Conservation (phyloP, 2,888 invertebrate species). For the Actias luna region DNA sequence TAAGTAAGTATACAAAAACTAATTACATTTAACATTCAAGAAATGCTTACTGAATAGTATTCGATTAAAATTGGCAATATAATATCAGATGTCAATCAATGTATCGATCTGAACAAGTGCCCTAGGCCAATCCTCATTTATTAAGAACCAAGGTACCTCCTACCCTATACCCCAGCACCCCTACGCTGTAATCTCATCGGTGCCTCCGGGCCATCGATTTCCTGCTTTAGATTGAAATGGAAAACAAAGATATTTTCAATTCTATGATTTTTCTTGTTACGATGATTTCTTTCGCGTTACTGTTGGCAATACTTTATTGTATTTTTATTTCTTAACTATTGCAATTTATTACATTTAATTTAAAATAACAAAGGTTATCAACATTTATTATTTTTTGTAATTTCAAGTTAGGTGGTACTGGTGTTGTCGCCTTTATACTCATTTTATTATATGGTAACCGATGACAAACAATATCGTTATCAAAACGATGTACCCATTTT, state of each 20-base stretch:
- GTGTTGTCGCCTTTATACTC: too few species aligned
- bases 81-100: conserved; percentile 16
- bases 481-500: too few species aligned
- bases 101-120: background rate
- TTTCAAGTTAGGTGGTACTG: too few species aligned
- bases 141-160: conserved; percentile 55
- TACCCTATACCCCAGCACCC: conserved; percentile 36
- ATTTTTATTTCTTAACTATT: background rate
- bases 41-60: too few species aligned
- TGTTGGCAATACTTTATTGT: conserved; percentile 7
- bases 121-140: conserved; percentile 43
- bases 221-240: conserved; percentile 67
- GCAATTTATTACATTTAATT: background rate
- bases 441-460: too few species aligned
- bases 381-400: too few species aligned
- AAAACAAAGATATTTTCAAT: conserved; percentile 70
- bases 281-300: conserved; percentile 31
- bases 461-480: too few species aligned
- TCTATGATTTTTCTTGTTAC: conserved; percentile 42
- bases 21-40: too few species aligned
- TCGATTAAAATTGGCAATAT: background rate
- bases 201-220: conserved; percentile 68
- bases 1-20: too few species aligned
- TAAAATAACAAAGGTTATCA: background rate
- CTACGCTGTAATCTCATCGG: conserved; percentile 50